These are phyloP conservation scores for Callipepla californica DNA, from an alignment of 2,113 vertebrate species.

Conservation along the genomic window DNA sequence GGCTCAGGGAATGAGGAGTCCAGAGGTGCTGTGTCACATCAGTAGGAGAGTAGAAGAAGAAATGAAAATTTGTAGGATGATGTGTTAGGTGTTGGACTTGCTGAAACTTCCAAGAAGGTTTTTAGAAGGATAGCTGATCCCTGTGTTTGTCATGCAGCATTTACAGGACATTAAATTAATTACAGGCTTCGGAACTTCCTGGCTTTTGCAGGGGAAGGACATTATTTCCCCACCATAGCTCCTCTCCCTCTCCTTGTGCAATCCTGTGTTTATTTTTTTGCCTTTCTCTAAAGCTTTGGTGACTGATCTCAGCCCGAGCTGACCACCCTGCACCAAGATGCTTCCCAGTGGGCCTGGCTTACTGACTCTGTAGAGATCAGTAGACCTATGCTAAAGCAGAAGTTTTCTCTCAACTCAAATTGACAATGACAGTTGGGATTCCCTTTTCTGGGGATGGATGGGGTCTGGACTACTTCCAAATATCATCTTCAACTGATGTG, in stretches of 20 bases:
- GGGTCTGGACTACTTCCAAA: background rate
- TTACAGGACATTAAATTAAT: slow-evolving; percentile 65
- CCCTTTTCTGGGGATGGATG: background rate
- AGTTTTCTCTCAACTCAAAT: background rate
- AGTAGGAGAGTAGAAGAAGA: background rate
- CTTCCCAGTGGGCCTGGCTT: background rate
- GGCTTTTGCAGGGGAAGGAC: slow-evolving; percentile 5
- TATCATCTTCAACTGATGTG: background rate
- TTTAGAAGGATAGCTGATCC: slow-evolving; percentile 25
- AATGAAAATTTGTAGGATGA: slow-evolving; percentile 12
- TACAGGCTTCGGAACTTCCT: slow-evolving; percentile 62
- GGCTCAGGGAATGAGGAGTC: background rate
- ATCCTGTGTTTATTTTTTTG: slow-evolving; percentile 6
- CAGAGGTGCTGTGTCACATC: background rate
- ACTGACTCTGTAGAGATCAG: background rate
- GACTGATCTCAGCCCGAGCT: background rate
- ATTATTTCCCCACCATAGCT: slow-evolving; percentile 39
- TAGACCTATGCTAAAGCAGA: background rate
- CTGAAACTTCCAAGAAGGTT: slow-evolving; percentile 52
- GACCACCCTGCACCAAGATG: background rate
- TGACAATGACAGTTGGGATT: background rate
- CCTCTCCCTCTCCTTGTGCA: slow-evolving; percentile 23
- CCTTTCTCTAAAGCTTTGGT: background rate
- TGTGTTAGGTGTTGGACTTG: slow-evolving; percentile 12
- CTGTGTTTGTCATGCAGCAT: slow-evolving; percentile 39